These are phyloP conservation scores for Ptilonorhynchus violaceus DNA, from an alignment of 2,113 vertebrate genomes.

Conservation along the genomic window DNA sequence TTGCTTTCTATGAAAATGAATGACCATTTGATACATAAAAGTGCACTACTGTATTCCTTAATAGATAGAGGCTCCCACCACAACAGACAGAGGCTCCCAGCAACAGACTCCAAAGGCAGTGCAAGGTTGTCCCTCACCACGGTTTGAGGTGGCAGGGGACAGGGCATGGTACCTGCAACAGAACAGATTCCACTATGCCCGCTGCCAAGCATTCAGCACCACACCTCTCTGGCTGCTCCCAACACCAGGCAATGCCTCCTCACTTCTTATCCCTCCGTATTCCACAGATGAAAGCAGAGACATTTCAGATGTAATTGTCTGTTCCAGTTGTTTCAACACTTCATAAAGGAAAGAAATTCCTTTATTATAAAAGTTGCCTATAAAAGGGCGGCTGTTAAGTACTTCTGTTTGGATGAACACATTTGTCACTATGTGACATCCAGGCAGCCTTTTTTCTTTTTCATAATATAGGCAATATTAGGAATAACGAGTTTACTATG, in stretches of 20 bases:
- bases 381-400: not conserved
- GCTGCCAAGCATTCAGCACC: not conserved
- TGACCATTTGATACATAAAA: accelerated
- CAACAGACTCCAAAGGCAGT: not conserved
- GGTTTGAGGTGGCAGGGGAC: not conserved
- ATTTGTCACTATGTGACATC: not conserved
- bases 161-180: not conserved
- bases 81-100: not conserved
- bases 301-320: not conserved
- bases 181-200: not conserved
- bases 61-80: not conserved
- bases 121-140: not conserved
- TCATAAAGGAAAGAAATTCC: not conserved
- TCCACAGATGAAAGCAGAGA: not conserved
- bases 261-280: accelerated
- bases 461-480: not conserved
- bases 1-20: not conserved
- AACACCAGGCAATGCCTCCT: not conserved
- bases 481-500: not conserved
- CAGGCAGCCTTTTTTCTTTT: not conserved
- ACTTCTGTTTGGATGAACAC: not conserved
- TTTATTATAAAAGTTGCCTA: not conserved
- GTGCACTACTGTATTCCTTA: not conserved
- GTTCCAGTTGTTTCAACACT: not conserved
- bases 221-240: not conserved